Conservation (phyloP, 2,113 vertebrate genomes). For the Mystacornis crossleyi region DNA sequence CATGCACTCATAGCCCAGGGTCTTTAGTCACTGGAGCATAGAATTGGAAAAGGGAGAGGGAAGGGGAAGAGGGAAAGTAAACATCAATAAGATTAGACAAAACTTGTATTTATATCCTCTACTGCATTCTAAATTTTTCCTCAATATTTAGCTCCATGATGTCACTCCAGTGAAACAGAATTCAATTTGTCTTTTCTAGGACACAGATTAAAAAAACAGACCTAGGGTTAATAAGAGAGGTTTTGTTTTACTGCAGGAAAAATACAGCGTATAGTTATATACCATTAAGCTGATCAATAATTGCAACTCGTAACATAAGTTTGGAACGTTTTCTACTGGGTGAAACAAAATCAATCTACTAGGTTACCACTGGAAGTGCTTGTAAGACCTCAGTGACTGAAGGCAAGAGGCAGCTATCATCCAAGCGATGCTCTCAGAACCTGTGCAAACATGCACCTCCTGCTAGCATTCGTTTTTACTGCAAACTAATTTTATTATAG, state of each 20-base stretch:
- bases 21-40: not conserved
- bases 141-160: not conserved
- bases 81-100: not conserved
- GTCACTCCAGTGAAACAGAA: not conserved
- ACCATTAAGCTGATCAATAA: not conserved
- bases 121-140: not conserved
- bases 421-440: not conserved
- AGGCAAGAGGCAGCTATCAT: not conserved
- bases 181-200: not conserved
- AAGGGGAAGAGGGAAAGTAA: not conserved
- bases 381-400: rapidly evolving
- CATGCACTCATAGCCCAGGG: not conserved
- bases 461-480: not conserved
- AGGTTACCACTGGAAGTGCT: not conserved
- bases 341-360: not conserved
- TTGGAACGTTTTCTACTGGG: not conserved
- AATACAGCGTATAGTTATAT: not conserved
- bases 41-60: not conserved
- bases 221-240: not conserved
- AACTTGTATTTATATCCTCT: not conserved
- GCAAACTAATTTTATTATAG: not conserved
- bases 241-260: not conserved
- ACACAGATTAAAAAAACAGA: not conserved
- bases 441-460: not conserved
- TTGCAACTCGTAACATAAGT: not conserved